Base-by-base conservation (phyloP, 2,888 invertebrate genomes). In the Acrobasis suavella region DNA sequence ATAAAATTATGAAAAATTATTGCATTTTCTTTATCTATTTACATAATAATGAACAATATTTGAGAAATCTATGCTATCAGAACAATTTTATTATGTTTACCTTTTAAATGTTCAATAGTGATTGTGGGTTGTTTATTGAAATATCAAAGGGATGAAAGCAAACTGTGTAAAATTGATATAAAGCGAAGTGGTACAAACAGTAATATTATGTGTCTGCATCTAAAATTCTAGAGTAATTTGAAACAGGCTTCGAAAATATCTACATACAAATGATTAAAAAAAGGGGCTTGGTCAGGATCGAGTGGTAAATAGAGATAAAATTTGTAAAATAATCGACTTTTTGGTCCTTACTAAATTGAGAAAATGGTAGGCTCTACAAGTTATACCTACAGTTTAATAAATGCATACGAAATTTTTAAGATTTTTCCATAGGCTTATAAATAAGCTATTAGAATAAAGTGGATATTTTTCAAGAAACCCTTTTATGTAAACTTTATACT, bases 1-100 rank as follows among this genome's bases (percentile, higher is more conserved):
- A 80, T 84, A 84, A 83, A 86, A 82, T 85, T 87, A 87, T 82
- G 85, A 84, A 88, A 89, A 88, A 87, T 89, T 90, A 91, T 91
- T 90, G 91, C 91, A 81, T 75, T 72, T 78, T 81, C 63, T 80
- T 76, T 80, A 72, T 65, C 70, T 89, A 87, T 87, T 71, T 88
- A 89, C 87, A 86, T 77, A 80, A 68, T 80, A 81, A 77, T 80
- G 74, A 80, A 73, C 70, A 74, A 70, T 72, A 76, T 78, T 75
- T 74, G 75, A 75, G 78, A 81, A 74, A 72, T 74, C 66, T 77
- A 76, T 72, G 71, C 73, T 78, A 73, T 71, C 72, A 74, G 70
- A 76, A 76, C 69, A 73, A 65, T 65, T 66, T 68, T 69, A 67
- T 69, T 66, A 73, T 69, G 70, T 67, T 69, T 72, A 78, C 75